Evolutionary conservation across 2,797 vertebrate genomes (phyloP).

Genomic region (Hybognathus amarus): DNA sequence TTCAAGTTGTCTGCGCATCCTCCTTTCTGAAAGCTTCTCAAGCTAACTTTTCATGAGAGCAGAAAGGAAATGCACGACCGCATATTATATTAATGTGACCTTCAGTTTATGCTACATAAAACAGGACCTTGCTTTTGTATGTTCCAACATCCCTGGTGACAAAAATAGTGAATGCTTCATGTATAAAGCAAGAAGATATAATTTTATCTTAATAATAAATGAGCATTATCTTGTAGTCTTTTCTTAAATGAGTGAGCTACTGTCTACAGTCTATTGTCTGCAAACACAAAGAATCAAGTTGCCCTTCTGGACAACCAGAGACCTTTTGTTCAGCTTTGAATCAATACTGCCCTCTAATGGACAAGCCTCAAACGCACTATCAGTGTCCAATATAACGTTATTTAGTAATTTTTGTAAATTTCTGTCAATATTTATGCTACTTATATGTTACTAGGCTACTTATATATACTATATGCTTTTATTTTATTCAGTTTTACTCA

Average conservation of each 20-base stretch:
- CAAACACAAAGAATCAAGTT: neutral
- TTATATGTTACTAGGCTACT: too few relatives aligned
- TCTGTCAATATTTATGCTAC: neutral
- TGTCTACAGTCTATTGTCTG: neutral
- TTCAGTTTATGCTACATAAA: conserved; percentile 25
- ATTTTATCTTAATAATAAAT: conserved; percentile 1
- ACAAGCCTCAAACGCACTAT: neutral
- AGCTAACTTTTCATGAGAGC: conserved; percentile 14
- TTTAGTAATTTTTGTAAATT: neutral
- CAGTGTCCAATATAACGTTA: neutral
- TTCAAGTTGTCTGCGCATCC: conserved; percentile 33
- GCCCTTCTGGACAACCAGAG: neutral
- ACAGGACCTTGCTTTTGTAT: conserved; percentile 22
- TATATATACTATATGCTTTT: neutral
- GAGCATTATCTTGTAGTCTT: neutral
- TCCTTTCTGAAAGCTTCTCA: conserved; percentile 29
- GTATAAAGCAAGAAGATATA: conserved; percentile 16
- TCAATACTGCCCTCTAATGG: conserved; percentile 31
- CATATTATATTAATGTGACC: conserved; percentile 43
- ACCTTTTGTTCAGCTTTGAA: neutral
- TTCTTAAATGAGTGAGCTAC: neutral
- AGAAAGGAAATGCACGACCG: conserved; percentile 25
- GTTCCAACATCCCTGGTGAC: conserved; percentile 19
- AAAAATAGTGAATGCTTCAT: conserved; percentile 30
- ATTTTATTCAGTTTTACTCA: neutral